A percentile compares a stretch with the other conserved stretches of the same genome.
phyloP scores from a whole-genome alignment of 2,797 vertebrate genomes.

The Centropyge bicolor region DNA sequence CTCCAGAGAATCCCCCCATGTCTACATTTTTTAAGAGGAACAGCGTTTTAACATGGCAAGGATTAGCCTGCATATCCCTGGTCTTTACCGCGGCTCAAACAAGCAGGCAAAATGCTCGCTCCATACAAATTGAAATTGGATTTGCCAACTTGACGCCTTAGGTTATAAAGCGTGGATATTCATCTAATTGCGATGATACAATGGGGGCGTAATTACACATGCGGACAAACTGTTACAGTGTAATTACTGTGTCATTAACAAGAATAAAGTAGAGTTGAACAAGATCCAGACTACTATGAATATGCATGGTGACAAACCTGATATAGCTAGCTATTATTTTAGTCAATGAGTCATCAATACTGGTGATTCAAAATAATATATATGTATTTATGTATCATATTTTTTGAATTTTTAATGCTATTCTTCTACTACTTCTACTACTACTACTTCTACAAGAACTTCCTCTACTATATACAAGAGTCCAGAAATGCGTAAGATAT shows the following conservation, averaged over 20 bases:
- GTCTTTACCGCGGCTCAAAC: conserved; percentile 85
- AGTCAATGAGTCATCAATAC: background rate
- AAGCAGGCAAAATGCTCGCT: conserved; percentile 83
- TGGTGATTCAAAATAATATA: background rate
- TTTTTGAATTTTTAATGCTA: background rate
- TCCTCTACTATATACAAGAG: too few relatives aligned
- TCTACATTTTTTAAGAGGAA: conserved; percentile 80
- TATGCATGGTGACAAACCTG: conserved; percentile 39
- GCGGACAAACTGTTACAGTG: conserved; percentile 86
- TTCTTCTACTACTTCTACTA: background rate
- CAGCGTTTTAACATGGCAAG: conserved; percentile 82
- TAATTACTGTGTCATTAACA: conserved; percentile 89
- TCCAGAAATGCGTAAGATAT: too few relatives aligned
- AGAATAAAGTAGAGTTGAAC: conserved; percentile 80
- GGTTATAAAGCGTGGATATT: conserved; percentile 90
- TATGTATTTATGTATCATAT: background rate
- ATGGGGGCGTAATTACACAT: conserved; percentile 88
- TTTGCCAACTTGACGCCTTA: conserved; percentile 87
- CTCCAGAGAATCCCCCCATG: conserved; percentile 76
- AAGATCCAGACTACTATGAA: conserved; percentile 70
- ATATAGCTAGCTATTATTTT: conserved; percentile 15
- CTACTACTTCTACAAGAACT: too few relatives aligned
- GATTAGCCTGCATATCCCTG: conserved; percentile 86
- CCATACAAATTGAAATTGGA: conserved; percentile 90
- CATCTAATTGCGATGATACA: conserved; percentile 88